Conservation (phyloP, 2,888 invertebrate genomes). For the Tillus elongatus region DNA sequence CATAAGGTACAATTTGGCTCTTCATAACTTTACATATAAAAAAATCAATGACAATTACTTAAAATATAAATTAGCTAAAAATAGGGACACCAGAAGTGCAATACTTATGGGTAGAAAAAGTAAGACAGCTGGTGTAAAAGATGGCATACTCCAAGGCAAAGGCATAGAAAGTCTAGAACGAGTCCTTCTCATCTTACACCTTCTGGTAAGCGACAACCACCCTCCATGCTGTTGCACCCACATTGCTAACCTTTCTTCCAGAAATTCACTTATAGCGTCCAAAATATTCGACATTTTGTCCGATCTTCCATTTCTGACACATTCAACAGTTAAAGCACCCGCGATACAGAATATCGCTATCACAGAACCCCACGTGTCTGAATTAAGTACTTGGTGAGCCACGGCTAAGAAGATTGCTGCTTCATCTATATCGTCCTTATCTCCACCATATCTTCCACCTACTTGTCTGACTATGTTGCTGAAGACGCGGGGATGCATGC, state of each 20-base stretch:
- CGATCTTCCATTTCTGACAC: conserved; percentile 63
- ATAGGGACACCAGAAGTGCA: no score
- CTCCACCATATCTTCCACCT: conserved; percentile 29
- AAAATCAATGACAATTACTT: no score
- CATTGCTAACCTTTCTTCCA: conserved; percentile 58
- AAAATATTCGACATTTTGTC: conserved; percentile 69
- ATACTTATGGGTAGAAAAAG: background rate
- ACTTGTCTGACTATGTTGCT: conserved; percentile 65
- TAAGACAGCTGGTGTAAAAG: background rate
- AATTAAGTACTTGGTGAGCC: conserved; percentile 60
- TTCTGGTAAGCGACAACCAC: conserved; percentile 50
- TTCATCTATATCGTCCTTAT: conserved; percentile 51
- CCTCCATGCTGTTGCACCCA: conserved; percentile 82
- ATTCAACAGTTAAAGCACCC: conserved; percentile 74
- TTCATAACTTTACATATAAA: no score
- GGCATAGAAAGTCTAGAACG: background rate
- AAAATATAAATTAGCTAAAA: no score
- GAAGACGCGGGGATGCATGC: conserved; percentile 68
- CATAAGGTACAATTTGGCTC: no score
- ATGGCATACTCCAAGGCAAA: background rate
- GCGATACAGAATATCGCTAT: conserved; percentile 74
- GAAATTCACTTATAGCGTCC: conserved; percentile 65
- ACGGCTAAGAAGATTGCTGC: conserved; percentile 58
- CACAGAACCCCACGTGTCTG: conserved; percentile 73
- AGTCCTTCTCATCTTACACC: background rate